Percentiles rank a stretch among this genome's conserved stretches.
These are phyloP conservation scores for Morbakka virulenta DNA, from an alignment of 30 jellyfish, hydroid and myxozoan genomes.

Conservation along the genomic window DNA sequence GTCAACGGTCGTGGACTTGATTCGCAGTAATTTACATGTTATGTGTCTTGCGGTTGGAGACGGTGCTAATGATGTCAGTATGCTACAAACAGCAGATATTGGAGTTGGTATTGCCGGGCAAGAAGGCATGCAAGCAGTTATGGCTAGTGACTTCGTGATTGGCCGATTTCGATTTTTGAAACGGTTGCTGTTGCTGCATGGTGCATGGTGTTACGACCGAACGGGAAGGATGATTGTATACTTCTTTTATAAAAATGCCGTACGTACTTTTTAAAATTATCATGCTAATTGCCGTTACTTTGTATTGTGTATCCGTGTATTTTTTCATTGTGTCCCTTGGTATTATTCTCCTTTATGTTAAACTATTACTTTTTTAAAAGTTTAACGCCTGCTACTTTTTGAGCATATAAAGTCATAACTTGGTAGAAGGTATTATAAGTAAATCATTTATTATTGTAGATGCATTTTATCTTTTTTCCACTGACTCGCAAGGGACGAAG, in stretches of 20 bases:
- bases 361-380: too few relatives aligned
- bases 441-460: too few relatives aligned
- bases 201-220: constrained; percentile 91
- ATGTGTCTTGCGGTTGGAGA: constrained; percentile 96
- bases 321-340: too few relatives aligned
- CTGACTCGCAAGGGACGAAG: too few relatives aligned
- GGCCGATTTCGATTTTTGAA: constrained; percentile 76
- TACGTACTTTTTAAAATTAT: constrained; percentile 28
- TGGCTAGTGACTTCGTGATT: constrained; percentile 93
- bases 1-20: constrained; percentile 88
- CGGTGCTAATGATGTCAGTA: constrained; percentile 99
- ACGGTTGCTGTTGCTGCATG: constrained; percentile 76
- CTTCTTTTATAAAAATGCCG: constrained; percentile 93
- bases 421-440: too few relatives aligned
- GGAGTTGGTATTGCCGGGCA: constrained; percentile 98
- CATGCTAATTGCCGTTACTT: not conserved
- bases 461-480: too few relatives aligned
- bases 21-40: constrained; percentile 72
- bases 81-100: constrained; percentile 97
- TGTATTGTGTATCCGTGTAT: not conserved
- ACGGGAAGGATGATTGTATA: constrained; percentile 91
- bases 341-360: too few relatives aligned
- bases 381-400: too few relatives aligned
- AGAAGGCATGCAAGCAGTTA: constrained; percentile 97
- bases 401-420: too few relatives aligned